Conservation (phyloP, 2,888 invertebrate species). For the Nipponacmea schrenckii region DNA sequence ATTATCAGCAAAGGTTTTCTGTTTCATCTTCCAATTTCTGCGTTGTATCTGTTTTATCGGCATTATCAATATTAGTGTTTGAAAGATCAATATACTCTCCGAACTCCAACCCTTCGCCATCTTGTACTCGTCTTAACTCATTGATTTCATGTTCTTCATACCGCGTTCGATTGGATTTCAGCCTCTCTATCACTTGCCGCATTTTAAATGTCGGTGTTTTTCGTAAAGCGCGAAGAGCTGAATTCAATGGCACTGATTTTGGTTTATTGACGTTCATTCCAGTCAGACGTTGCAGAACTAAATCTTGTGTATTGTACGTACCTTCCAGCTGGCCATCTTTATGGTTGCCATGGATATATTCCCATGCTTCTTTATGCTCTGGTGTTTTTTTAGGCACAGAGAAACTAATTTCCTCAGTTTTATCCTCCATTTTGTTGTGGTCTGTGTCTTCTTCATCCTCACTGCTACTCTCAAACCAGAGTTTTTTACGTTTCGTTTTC, state of each 20-base stretch:
- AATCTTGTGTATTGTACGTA: constrained; percentile 46
- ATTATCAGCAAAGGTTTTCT: neutral
- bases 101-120: constrained; percentile 6
- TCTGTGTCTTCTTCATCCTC: neutral
- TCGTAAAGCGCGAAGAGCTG: constrained; percentile 55
- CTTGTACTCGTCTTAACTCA: constrained; percentile 36
- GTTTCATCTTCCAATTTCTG: neutral
- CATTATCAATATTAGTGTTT: constrained; percentile 8
- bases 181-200: constrained; percentile 54
- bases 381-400: constrained; percentile 19
- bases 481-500: neutral
- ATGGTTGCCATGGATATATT: constrained; percentile 45
- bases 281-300: constrained; percentile 55
- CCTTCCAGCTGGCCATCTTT: constrained; percentile 37
- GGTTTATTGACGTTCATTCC: constrained; percentile 38
- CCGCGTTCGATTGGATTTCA: constrained; percentile 51
- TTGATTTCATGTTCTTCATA: constrained; percentile 56
- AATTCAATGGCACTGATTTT: constrained; percentile 41
- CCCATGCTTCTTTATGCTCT: constrained; percentile 44
- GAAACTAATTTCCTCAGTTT: constrained; percentile 12
- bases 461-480: neutral
- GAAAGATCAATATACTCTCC: neutral
- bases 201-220: constrained; percentile 64
- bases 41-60: neutral
- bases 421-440: neutral